Evolutionary conservation across 2,888 invertebrate species (phyloP).

Genomic region (Tortricodes alternella): DNA sequence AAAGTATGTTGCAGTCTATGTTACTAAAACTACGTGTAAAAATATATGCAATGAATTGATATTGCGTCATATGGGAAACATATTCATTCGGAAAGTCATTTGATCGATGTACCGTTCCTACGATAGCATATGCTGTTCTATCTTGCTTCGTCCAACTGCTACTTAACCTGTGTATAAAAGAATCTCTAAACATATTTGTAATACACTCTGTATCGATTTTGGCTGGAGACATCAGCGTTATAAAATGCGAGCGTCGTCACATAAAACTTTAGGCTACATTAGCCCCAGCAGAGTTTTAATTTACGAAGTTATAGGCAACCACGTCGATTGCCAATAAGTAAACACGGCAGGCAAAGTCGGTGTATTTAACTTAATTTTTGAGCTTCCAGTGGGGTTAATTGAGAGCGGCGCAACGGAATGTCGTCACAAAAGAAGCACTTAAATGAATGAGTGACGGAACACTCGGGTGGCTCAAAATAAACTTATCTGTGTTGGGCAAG

Average conservation of each 20-base stretch:
- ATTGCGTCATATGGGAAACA: too few relatives aligned
- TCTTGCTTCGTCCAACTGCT: too few relatives aligned
- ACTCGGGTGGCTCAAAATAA: conserved; percentile 80
- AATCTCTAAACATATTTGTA: conserved; percentile 12
- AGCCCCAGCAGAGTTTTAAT: conserved; percentile 58
- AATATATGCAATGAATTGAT: too few relatives aligned
- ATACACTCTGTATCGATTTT: conserved; percentile 36
- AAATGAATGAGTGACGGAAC: conserved; percentile 67
- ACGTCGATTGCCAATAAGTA: conserved; percentile 75
- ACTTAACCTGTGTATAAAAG: too few relatives aligned
- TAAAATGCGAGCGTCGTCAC: conserved; percentile 36
- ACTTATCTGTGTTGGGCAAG: conserved; percentile 79
- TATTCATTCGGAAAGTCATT: too few relatives aligned
- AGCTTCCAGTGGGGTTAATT: conserved; percentile 76
- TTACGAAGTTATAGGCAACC: conserved; percentile 66
- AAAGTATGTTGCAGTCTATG: too few relatives aligned
- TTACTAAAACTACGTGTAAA: too few relatives aligned
- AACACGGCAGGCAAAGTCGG: conserved; percentile 69
- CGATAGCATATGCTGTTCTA: too few relatives aligned
- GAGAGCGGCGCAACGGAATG: conserved; percentile 72
- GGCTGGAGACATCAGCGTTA: conserved; percentile 33
- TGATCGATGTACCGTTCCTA: too few relatives aligned
- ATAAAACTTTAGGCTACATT: conserved; percentile 48
- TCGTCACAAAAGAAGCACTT: conserved; percentile 82
- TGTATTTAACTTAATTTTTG: conserved; percentile 83